Percentiles rank a stretch among this genome's conserved stretches.
Evolutionary conservation across 2,888 invertebrate species (phyloP).

Genomic region (Actias luna): DNA sequence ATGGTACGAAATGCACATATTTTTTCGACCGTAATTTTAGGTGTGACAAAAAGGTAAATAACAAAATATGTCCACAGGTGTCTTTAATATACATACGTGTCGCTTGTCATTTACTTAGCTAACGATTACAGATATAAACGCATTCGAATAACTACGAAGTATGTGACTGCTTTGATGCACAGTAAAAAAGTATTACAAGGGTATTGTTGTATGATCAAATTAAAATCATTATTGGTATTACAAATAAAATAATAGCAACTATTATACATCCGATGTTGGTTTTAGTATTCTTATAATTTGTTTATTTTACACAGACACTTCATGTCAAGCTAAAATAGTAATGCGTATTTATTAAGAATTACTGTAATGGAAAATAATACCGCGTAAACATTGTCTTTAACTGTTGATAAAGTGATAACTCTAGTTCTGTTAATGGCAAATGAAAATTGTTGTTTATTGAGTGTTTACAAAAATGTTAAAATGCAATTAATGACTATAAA

Average conservation of each 20-base stretch:
- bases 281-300: too few relatives aligned
- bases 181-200: too few relatives aligned
- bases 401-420: neutral
- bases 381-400: neutral
- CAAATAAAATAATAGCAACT: too few relatives aligned
- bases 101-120: slow-evolving; percentile 29
- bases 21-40: neutral
- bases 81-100: neutral
- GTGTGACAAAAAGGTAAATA: neutral
- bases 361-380: neutral
- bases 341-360: neutral
- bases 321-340: neutral
- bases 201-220: too few relatives aligned
- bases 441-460: neutral
- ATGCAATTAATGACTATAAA: neutral
- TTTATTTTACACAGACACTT: neutral
- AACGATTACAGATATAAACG: slow-evolving; percentile 27
- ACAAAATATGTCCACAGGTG: neutral
- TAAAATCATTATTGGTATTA: too few relatives aligned
- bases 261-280: too few relatives aligned
- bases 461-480: neutral
- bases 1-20: slow-evolving; percentile 45
- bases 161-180: neutral
- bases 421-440: neutral
- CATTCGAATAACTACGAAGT: slow-evolving; percentile 15